These are phyloP conservation scores for Arge pagana DNA, from an alignment of 2,888 invertebrate genomes.

Conservation along the genomic window DNA sequence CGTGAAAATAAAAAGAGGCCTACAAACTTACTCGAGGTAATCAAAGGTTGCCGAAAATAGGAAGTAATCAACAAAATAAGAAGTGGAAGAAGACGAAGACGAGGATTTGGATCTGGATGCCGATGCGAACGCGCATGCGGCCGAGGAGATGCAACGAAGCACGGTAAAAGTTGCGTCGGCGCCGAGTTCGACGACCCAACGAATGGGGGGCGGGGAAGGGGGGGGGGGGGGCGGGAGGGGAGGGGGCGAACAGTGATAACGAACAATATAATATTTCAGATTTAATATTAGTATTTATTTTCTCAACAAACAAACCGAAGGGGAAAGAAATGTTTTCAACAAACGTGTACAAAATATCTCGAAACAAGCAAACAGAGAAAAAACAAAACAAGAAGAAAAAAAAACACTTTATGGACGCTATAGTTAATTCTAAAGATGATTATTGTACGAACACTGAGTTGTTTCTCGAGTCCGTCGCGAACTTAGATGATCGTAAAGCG, in stretches of 20 bases:
- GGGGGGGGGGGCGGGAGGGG: conserved; percentile 37
- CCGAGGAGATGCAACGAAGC: conserved; percentile 12
- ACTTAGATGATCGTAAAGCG: conserved; percentile 38
- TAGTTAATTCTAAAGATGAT: conserved; percentile 51
- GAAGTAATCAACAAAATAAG: conserved; percentile 25
- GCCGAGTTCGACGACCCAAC: not conserved
- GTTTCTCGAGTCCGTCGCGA: conserved; percentile 41
- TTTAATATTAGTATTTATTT: conserved; percentile 58
- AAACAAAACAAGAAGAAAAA: conserved; percentile 39
- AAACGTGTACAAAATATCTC: conserved; percentile 49
- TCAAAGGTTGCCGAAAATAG: conserved; percentile 45
- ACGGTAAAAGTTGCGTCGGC: conserved; percentile 3
- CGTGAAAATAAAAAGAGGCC: conserved; percentile 50
- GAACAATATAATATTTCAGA: conserved; percentile 52
- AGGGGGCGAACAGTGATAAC: conserved; percentile 43
- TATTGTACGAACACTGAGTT: conserved; percentile 36
- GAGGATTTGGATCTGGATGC: conserved; percentile 1
- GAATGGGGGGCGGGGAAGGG: conserved; percentile 24
- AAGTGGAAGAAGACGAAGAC: conserved; percentile 23
- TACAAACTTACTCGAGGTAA: conserved; percentile 57
- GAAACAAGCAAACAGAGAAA: conserved; percentile 23
- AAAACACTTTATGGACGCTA: conserved; percentile 54
- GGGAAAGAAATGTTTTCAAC: conserved; percentile 52
- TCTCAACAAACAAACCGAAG: conserved; percentile 50
- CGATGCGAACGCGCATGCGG: conserved; percentile 17